Conservation (phyloP, 2,113 vertebrate species). For the Colius striatus region DNA sequence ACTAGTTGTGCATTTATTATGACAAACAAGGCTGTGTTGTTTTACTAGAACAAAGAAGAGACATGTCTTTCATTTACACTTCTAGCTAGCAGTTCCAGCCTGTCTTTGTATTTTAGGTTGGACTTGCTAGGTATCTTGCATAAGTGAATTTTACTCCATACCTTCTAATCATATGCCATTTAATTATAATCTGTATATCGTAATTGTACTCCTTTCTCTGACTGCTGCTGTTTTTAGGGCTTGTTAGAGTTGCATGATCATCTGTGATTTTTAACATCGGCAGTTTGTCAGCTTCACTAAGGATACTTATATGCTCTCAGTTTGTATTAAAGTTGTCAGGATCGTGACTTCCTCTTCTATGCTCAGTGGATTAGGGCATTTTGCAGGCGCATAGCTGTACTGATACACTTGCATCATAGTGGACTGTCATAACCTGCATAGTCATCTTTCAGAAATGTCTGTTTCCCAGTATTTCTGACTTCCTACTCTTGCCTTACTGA, state of each 20-base stretch:
- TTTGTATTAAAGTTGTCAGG: constrained; percentile 14
- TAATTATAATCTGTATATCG: background rate
- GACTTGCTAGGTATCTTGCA: background rate
- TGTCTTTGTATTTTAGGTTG: constrained; percentile 3
- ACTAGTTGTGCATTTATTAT: background rate
- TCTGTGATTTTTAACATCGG: background rate
- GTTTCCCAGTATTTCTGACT: background rate
- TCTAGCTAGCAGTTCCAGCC: background rate
- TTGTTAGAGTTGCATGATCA: background rate
- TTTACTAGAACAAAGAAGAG: background rate
- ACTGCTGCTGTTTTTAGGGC: background rate
- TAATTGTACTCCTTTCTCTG: background rate
- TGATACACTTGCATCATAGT: background rate
- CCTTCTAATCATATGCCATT: constrained; percentile 3
- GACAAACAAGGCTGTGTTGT: background rate
- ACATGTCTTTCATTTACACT: background rate
- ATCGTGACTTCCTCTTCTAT: background rate
- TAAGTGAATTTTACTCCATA: background rate
- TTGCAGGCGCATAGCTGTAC: background rate
- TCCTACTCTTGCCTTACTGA: background rate
- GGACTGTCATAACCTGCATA: background rate
- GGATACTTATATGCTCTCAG: background rate
- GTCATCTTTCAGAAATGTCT: background rate
- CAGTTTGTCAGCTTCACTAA: background rate
- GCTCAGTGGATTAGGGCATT: background rate